Evolutionary conservation across 2,113 vertebrate genomes (phyloP).

Genomic region (Chloropsis hardwickii): DNA sequence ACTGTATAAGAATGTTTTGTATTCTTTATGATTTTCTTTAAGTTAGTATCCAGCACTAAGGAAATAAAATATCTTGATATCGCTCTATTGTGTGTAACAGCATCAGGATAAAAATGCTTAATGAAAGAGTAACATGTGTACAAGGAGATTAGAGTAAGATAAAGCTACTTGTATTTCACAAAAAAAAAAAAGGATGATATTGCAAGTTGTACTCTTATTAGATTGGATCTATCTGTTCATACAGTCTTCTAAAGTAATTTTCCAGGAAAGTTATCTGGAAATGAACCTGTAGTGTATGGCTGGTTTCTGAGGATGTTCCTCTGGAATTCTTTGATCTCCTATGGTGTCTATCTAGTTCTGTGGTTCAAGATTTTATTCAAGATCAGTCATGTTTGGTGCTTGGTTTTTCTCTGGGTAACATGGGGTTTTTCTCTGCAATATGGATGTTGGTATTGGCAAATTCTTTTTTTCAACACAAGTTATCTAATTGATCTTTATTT

Average conservation of each 20-base stretch:
- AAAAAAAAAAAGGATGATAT: background rate
- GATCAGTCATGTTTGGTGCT: background rate
- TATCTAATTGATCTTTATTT: conserved; percentile 34
- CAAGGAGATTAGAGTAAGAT: background rate
- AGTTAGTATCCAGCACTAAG: background rate
- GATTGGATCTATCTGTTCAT: background rate
- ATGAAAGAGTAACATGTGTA: background rate
- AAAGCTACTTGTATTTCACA: background rate
- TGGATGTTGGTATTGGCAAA: background rate
- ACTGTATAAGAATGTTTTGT: background rate
- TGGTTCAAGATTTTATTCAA: background rate
- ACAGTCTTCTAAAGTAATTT: background rate
- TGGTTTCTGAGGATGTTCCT: background rate
- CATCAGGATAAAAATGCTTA: background rate
- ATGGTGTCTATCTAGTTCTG: background rate
- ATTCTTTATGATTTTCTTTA: background rate
- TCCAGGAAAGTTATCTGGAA: background rate
- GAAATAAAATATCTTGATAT: background rate
- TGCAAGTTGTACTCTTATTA: background rate
- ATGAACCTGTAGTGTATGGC: background rate
- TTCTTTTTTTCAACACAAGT: background rate
- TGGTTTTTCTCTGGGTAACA: background rate
- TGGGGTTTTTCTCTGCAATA: background rate
- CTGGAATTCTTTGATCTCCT: background rate
- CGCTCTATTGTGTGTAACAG: background rate